Evolutionary conservation across 2,888 invertebrate genomes (phyloP), one percentile per base, ranked within the genome.

Genomic region (Lasioglossum leucozonium): DNA sequence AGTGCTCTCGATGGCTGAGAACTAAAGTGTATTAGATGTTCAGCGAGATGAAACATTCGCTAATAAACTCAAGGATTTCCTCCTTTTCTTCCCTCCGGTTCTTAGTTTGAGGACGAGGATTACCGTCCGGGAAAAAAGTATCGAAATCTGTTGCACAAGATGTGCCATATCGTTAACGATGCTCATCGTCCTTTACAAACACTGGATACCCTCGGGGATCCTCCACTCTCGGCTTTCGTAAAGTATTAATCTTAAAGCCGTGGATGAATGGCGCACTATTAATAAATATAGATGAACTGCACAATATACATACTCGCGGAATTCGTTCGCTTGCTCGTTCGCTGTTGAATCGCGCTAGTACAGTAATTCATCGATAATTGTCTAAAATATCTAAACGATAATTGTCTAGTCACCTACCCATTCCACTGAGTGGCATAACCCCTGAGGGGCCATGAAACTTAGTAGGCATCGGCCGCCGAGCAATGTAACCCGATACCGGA

Each of bases 51-150:
- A 62, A 62, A 62, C 30, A 62, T 62, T 62, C 26, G 62, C 62
- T 62, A 62, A 62, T 62, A 62, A 62, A 62, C 62, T 62, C 16
- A 30, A 62, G 62, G 26, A 62, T 62, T 62, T 62, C 30, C 62
- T 26, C 6, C 62, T 30, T 62, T 62, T 16, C 30, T 30, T 30
- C 16, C 16, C 30, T 30, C 62, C 13, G 30, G 62, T 62, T 62
- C 30, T 62, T 62, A 62, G 13, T 62, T 62, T 30, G 62, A 62
- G 16, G 16, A 62, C 30, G 26, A 26, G 62, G 62, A 62, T 62
- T 62, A 62, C 62, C 62, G 30, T 62, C 26, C 62, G 18, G 62
- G 62, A 62, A 62, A 30, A 30, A 62, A 62, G 55, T 62, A 62
- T 62, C 16, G 62, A 62, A 62, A 62, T 16, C 37, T 69, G 34